Evolutionary conservation across 2,888 invertebrate genomes (phyloP), one percentile per base, ranked within the genome.

Genomic region (Melipona beecheii): DNA sequence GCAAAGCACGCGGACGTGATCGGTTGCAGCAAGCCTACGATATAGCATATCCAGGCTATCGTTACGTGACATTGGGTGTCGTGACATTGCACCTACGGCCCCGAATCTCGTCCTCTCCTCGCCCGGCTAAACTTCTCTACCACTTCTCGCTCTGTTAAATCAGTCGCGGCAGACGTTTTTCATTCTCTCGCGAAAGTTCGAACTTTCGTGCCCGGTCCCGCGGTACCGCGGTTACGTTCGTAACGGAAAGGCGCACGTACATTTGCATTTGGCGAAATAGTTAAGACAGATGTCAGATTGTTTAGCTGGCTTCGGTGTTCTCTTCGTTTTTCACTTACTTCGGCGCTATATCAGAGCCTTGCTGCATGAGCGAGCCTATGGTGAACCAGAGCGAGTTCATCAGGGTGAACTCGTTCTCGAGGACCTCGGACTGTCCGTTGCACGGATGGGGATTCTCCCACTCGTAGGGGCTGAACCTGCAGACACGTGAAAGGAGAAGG

Each of bases 321-420:
- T 81, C 82, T 77, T 78, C 84, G 84, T 56, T 75, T 75, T 27
- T 88, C 84, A 96, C 97, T 97, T 97, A 97, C 97, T 97, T 97
- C 95, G 98, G 98, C 93, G 97, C 97, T 95, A 98, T 97, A 96
- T 98, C 98, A 95, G 97, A 97, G 95, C 98, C 98, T 96, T 98
- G 98, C 96, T 98, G 98, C 97, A 98, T 97, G 96, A 98, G 96
- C 93, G 97, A 97, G 94, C 97, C 97, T 95, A 98, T 98, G 95
- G 98, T 98, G 96, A 98, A 98, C 98, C 98, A 98, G 95, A 98
- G 97, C 95, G 98, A 97, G 96, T 98, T 98, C 95, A 97, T 96
- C 94, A 98, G 96, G 93, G 97, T 97, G 96, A 98, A 97, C 95
- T 97, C 97, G 96, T 98, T 98, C 96, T 98, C 97, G 95, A 98